Percentiles rank a stretch among this genome's conserved stretches.
Conservation (phyloP, 2,888 invertebrate species). For the Desoria tigrina region DNA sequence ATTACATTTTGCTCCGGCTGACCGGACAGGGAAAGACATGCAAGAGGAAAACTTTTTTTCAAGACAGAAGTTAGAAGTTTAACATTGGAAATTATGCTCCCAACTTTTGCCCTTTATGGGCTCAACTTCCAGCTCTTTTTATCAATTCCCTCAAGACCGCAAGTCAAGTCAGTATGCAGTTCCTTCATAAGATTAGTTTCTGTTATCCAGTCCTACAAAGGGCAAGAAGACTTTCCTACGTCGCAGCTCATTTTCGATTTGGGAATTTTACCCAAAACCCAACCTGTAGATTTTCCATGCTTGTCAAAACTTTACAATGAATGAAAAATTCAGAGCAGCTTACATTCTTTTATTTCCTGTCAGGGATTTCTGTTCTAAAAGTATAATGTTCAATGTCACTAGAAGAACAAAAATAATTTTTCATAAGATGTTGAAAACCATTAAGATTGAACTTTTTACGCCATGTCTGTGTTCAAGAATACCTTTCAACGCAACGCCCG, state of each 20-base stretch:
- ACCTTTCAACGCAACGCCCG: too few relatives aligned
- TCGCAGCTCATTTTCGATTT: constrained; percentile 43
- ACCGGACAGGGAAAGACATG: constrained; percentile 14
- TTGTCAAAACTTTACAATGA: too few relatives aligned
- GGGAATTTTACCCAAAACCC: constrained; percentile 25
- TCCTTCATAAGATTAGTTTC: constrained; percentile 15
- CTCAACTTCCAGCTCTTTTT: neutral
- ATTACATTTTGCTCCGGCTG: constrained; percentile 30
- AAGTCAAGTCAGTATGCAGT: constrained; percentile 2
- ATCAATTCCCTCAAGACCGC: constrained; percentile 1
- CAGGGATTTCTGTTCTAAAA: too few relatives aligned
- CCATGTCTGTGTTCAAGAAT: too few relatives aligned
- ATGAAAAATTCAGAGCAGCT: too few relatives aligned
- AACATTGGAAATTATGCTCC: neutral
- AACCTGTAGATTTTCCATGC: constrained; percentile 28
- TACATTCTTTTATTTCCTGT: too few relatives aligned
- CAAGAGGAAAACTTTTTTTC: neutral
- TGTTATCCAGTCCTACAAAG: too few relatives aligned
- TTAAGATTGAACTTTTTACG: too few relatives aligned
- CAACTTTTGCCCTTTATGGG: neutral
- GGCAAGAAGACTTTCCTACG: too few relatives aligned
- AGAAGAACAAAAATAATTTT: too few relatives aligned
- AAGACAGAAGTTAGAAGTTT: neutral
- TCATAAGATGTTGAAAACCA: too few relatives aligned
- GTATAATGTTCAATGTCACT: too few relatives aligned